Evolutionary conservation across 2,113 vertebrate genomes (phyloP), one percentile per base, ranked within the genome.

Genomic region (Phocoena sinus): DNA sequence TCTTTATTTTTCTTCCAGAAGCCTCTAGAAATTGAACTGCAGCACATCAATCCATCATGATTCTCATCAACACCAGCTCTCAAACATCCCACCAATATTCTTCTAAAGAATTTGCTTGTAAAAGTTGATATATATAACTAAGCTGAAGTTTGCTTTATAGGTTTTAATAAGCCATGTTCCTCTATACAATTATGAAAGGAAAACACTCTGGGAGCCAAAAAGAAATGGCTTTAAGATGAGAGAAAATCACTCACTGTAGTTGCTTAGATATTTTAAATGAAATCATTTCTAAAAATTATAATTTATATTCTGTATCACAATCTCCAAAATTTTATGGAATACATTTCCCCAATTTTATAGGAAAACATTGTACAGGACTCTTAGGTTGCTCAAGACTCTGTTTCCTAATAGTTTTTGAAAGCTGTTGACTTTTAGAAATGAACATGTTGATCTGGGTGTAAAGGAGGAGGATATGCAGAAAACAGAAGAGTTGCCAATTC

Each of bases 391-490:
- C 79, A 96, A 97, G 92, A 92, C 89, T 73, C 67, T 85, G 44
- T 97, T 97, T 96, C 93, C 83, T 90, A 97, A 96, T 67, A 97
- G 94, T 96, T 96, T 96, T 88, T 96, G 94, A 98, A 98, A 98
- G 96, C 96, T 98, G 96, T 94, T 97, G 97, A 96, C 95, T 97
- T 98, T 97, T 94, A 97, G 96, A 97, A 97, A 97, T 95, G 97
- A 98, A 98, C 97, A 98, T 95, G 96, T 97, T 98, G 97, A 96
- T 98, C 96, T 97, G 92, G 89, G 97, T 10, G 13, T 96, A 81
- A 96, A 96, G 92, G 83, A 98, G 94, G 88, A 96, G 89, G 96
- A 67, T 83, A 96, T 76, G 96, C 70, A 96, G 74, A 97, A 98
- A 96, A 97, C 89, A 96, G 96, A 96, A 73, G 90, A 71, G 92